These are phyloP conservation scores for Colius striatus DNA, from an alignment of 2,113 vertebrate genomes.

Conservation along the genomic window DNA sequence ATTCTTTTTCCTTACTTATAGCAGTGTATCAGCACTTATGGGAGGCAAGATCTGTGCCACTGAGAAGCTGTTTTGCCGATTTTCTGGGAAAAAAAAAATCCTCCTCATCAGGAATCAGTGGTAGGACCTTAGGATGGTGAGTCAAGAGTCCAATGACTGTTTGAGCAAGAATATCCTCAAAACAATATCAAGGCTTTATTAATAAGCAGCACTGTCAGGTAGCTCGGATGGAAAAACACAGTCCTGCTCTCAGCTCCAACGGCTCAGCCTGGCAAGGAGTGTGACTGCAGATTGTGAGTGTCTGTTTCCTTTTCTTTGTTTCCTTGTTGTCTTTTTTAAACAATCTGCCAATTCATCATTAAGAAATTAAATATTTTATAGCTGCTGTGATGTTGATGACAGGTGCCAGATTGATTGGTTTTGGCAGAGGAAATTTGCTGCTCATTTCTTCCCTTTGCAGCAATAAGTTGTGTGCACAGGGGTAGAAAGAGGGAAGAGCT, in stretches of 20 bases:
- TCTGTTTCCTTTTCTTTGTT: constrained; percentile 59
- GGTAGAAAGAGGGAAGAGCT: constrained; percentile 52
- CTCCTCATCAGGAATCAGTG: not conserved
- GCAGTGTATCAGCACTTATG: not conserved
- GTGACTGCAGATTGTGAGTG: constrained; percentile 54
- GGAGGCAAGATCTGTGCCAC: not conserved
- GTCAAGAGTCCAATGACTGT: not conserved
- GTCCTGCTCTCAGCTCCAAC: constrained; percentile 11
- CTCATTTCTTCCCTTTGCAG: constrained; percentile 68
- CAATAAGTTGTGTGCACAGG: constrained; percentile 62
- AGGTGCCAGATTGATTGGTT: constrained; percentile 77
- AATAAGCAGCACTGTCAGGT: constrained; percentile 28
- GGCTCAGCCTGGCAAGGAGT: constrained; percentile 57
- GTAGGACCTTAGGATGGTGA: not conserved
- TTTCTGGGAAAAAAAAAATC: not conserved
- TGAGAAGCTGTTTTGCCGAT: not conserved
- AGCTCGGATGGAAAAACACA: constrained; percentile 27
- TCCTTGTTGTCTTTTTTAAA: constrained; percentile 69
- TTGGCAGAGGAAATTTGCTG: constrained; percentile 71
- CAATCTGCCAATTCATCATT: constrained; percentile 76
- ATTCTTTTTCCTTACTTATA: not conserved
- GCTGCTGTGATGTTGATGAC: constrained; percentile 75
- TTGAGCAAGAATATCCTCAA: not conserved
- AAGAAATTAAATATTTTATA: constrained; percentile 82
- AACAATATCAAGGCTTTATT: not conserved